Evolutionary conservation across 2,113 vertebrate species (phyloP), one percentile per base, ranked within the genome.

Genomic region (Macaca nemestrina): DNA sequence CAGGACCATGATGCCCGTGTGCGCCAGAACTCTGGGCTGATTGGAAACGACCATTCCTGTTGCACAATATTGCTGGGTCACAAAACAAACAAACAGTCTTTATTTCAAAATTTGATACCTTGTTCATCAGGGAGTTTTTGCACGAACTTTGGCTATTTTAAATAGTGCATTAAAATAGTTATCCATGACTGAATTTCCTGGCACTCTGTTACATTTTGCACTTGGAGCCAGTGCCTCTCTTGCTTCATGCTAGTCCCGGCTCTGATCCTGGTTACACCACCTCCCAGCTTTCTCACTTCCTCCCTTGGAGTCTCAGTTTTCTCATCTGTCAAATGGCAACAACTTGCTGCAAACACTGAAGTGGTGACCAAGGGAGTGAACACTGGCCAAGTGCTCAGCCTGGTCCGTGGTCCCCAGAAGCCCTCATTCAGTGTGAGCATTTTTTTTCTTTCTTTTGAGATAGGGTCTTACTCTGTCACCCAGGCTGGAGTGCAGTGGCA

Each of bases 351-450:
- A 43, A n/a, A 57, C 4, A 10, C 16, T 7, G n/a, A 38, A 17
- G 48, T 16, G 43, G 61, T 18, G 50, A 38, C 17, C 2, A 0
- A n/a, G 6, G 17, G 78, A 25, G 11, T 3, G 13, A 43, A 30
- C 0, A 3, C 4, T 1, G n/a, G 59, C 27, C 0, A 6, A 13
- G 57, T 0, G 8, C 38, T 68, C 16, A 4, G 45, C 16, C n/a
- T 13, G 90, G 80, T 0, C 18, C 27, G 38, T 9, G 5, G 73
- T 5, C 57, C 45, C 86, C 3, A 1, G 57, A 30, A 45, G 22
- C 50, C 30, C 48, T 3, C 3, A 1, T 20, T 59, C 5, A 0
- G 0, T 14, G 61, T 32, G 30, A 32, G 61, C 61, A 32, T 32
- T 32, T 5, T 27, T 64, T 64, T 64, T 32, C 61, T 64, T 61